Evolutionary conservation across 2,113 vertebrate species (phyloP).

Genomic region (Haemorhous mexicanus): DNA sequence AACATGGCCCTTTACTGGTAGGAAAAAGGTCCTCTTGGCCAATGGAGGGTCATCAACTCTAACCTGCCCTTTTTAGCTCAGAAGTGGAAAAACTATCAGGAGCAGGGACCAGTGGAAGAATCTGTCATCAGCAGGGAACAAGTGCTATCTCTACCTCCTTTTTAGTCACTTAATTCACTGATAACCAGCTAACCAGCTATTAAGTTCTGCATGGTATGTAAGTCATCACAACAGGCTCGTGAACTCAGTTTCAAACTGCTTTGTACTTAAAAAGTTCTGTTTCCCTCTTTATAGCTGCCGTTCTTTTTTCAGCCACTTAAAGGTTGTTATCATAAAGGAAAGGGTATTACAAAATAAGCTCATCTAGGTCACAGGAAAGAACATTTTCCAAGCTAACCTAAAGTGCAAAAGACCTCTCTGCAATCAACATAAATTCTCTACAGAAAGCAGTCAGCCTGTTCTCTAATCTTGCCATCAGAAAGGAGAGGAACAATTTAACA

Average conservation of each 20-base stretch:
- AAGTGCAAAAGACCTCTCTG: background rate
- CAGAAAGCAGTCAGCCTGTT: background rate
- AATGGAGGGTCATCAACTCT: background rate
- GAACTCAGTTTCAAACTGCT: background rate
- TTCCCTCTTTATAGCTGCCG: background rate
- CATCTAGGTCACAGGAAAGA: constrained; percentile 20
- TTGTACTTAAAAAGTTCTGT: background rate
- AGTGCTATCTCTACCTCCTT: background rate
- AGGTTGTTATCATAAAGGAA: background rate
- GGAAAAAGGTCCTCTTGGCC: background rate
- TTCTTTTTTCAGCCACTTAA: background rate
- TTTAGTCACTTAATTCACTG: background rate
- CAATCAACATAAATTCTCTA: background rate
- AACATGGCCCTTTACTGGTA: background rate
- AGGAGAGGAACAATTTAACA: background rate
- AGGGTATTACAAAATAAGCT: constrained; percentile 12
- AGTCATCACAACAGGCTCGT: background rate
- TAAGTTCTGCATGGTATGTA: background rate
- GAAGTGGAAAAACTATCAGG: background rate
- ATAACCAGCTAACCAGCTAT: background rate
- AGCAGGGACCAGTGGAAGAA: background rate
- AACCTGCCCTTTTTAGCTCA: background rate
- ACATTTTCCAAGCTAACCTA: background rate
- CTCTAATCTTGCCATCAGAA: background rate
- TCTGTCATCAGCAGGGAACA: background rate